Evolutionary conservation across 2,888 invertebrate species (phyloP).

Genomic region (Lysandra bellargus): DNA sequence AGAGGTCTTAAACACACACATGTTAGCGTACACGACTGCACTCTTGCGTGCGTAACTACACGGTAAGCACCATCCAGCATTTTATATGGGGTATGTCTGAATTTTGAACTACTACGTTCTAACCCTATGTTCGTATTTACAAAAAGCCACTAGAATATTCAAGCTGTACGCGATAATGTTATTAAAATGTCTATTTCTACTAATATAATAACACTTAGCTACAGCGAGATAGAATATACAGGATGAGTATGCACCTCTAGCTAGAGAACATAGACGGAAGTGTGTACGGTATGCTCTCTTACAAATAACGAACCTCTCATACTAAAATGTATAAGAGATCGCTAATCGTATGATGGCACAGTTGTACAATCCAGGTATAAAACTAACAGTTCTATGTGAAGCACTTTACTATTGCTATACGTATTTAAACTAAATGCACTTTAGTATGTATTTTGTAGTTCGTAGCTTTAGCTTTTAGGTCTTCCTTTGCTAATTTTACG

Average conservation of each 20-base stretch:
- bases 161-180: conserved; percentile 24
- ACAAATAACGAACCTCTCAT: background rate
- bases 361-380: conserved; percentile 23
- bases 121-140: conserved; percentile 26
- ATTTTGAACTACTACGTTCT: background rate
- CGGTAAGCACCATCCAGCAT: conserved; percentile 3
- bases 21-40: background rate
- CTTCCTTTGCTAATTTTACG: conserved; percentile 2
- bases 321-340: background rate
- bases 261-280: conserved; percentile 14
- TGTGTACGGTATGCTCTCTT: background rate
- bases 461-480: conserved; percentile 2
- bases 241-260: conserved; percentile 1
- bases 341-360: background rate
- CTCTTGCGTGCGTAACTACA: background rate
- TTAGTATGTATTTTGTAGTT: background rate
- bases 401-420: conserved; percentile 29
- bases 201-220: conserved; percentile 25
- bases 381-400: conserved; percentile 8
- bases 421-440: conserved; percentile 22
- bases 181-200: conserved; percentile 26
- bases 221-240: conserved; percentile 28
- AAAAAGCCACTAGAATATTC: conserved; percentile 8
- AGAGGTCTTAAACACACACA: background rate
- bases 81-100: conserved; percentile 1